These are phyloP conservation scores for Neocrepidodera transversa DNA, from an alignment of 2,888 invertebrate genomes.

Conservation along the genomic window DNA sequence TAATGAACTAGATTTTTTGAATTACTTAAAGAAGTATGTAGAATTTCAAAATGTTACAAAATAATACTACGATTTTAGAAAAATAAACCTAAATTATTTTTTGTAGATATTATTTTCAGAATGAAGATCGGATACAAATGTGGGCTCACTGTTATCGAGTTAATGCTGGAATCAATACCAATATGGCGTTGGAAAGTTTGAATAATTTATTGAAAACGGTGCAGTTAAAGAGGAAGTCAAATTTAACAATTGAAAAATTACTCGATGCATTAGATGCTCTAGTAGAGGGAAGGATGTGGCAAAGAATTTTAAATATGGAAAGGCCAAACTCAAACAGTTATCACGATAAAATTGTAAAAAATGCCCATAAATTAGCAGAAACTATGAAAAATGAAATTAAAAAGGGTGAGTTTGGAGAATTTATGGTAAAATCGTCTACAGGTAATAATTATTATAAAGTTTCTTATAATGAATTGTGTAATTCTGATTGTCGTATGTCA, in stretches of 20 bases:
- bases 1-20: conserved; percentile 30
- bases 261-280: conserved; percentile 22
- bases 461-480: conserved; percentile 29
- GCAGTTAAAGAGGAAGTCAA: conserved; percentile 11
- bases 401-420: conserved; percentile 28
- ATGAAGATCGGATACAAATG: conserved; percentile 30
- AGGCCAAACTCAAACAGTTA: conserved; percentile 10
- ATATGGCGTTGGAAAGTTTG: conserved; percentile 34
- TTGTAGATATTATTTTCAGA: conserved; percentile 38
- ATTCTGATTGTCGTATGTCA: conserved; percentile 26
- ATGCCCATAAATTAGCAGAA: conserved; percentile 28
- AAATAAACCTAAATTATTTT: too few species aligned
- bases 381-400: conserved; percentile 3
- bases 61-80: too few species aligned
- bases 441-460: conserved; percentile 19
- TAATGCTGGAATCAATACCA: conserved; percentile 36
- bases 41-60: too few species aligned
- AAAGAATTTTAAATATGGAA: conserved; percentile 1
- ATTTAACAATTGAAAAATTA: conserved; percentile 20
- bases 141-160: conserved; percentile 35
- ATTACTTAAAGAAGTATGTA: conserved; percentile 37
- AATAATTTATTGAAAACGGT: conserved; percentile 32
- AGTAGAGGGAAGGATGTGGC: conserved; percentile 27
- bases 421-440: conserved; percentile 33
- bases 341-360: conserved; percentile 27